Base-by-base conservation (phyloP, 92 coral and sea anemone species). In the Umimayanthus kanabou region DNA sequence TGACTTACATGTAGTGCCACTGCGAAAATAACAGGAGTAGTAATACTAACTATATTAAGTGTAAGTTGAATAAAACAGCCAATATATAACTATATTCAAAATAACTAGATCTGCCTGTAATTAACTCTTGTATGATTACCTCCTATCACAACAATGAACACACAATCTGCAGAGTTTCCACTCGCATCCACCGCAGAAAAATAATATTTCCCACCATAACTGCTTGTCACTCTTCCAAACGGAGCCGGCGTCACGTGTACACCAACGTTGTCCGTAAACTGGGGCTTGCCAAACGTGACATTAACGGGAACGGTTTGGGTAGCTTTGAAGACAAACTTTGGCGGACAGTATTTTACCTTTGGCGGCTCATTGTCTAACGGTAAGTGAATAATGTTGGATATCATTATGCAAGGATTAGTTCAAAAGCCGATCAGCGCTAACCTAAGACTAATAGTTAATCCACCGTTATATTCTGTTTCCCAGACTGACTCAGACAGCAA, bases 261-360 rank as follows among this genome's bases (percentile, higher is more conserved):
- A 45, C 83, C 91, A 8, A 96, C 96, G 39, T 96, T 96, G 92
- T 96, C 98, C 29, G 89, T 84, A 85, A 92, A 94, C 47, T 79
- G 67, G 11, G 97, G 96, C 82, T 87, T 91, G 49, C 86, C 39
- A 94, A 95, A 93, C 78, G 92, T 79, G 65, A 96, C 98, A 2
- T 50, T 77, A 29, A 82, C 91, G 22, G 88, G 42, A 2, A 25
- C 8, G 1, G 76, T 77, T 53, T 88, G 85, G 23, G 91, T 88
- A 71, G 45, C 5, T 22, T 89, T 87, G n/a, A 25, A 84, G 61
- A 96, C 78, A 7, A 77, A 82, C 42, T 90, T 55, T 39, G 70
- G 64, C 15, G 98, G 98, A 82, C 98, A 96, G 69, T 58, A 83
- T 37, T 47, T 73, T 33, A 91, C 85, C 40, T 79, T 93, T 40